Evolutionary conservation across 2,888 invertebrate genomes (phyloP).

Genomic region (Macropis europaea): DNA sequence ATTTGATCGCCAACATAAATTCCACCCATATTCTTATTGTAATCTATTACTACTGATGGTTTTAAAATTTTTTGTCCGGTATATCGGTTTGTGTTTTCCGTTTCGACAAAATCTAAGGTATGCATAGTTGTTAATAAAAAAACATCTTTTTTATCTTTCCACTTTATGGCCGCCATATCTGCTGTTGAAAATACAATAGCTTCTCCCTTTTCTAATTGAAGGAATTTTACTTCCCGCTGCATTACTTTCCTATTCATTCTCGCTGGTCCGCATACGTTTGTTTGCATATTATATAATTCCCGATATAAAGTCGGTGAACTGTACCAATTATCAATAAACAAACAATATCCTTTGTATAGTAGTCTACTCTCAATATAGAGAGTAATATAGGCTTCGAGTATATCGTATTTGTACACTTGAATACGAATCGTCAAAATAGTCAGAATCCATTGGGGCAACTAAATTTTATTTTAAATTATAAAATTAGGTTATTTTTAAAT

Average conservation of each 20-base stretch:
- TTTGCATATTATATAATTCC: slow-evolving; percentile 40
- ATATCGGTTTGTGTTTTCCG: slow-evolving; percentile 48
- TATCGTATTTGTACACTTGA: slow-evolving; percentile 12
- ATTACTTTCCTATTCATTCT: too few relatives aligned
- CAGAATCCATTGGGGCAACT: slow-evolving; percentile 12
- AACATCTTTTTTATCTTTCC: too few relatives aligned
- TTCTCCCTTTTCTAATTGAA: too few relatives aligned
- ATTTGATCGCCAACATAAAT: slow-evolving; percentile 70
- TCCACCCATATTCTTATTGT: slow-evolving; percentile 69
- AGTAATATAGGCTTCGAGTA: slow-evolving; percentile 39
- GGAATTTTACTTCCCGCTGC: too few relatives aligned
- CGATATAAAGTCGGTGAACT: slow-evolving; percentile 37
- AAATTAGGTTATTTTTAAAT: slow-evolving; percentile 4
- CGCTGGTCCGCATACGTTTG: slow-evolving; percentile 48
- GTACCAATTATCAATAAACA: slow-evolving; percentile 35
- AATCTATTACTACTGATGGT: slow-evolving; percentile 63
- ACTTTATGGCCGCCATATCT: too few relatives aligned
- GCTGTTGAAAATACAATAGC: too few relatives aligned
- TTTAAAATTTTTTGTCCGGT: slow-evolving; percentile 46
- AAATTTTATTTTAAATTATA: slow-evolving; percentile 26
- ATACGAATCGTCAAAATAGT: slow-evolving; percentile 12
- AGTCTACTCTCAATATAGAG: slow-evolving; percentile 47
- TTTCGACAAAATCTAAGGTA: too few relatives aligned
- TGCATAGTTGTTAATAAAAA: too few relatives aligned
- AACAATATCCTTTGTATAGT: slow-evolving; percentile 29